Conservation (phyloP, 35 echinoderm and acorn worm genomes). For the Diadema setosum region DNA sequence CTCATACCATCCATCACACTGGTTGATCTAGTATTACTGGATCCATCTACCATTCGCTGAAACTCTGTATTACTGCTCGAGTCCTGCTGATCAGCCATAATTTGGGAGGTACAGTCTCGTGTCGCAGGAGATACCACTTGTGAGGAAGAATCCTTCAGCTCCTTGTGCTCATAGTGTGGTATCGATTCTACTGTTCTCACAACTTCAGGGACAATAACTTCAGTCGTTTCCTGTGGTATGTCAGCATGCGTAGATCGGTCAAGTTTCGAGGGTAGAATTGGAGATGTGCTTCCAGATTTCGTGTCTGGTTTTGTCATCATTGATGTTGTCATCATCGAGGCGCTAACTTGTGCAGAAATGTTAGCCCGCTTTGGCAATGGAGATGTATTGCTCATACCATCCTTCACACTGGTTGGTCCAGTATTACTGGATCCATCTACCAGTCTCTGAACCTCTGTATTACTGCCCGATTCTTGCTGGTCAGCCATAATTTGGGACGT, state of each 20-base stretch:
- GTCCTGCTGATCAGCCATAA: not conserved
- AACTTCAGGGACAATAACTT: not conserved
- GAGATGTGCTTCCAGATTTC: not conserved
- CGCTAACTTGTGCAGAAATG: not conserved
- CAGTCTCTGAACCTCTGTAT: not conserved
- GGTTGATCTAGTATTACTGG: too few species aligned
- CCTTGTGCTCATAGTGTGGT: not conserved
- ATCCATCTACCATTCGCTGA: too few species aligned
- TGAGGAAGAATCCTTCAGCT: not conserved
- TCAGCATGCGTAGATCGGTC: not conserved
- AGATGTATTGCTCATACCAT: not conserved
- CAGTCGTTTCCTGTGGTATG: not conserved
- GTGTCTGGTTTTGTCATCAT: not conserved
- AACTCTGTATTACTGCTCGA: not conserved
- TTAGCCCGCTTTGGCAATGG: not conserved
- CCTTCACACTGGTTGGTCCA: too few species aligned
- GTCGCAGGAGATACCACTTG: too few species aligned
- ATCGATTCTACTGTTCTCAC: not conserved
- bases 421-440: too few species aligned
- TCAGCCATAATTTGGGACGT: not conserved
- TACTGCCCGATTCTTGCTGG: not conserved
- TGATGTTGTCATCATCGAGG: not conserved
- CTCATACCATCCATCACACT: not conserved
- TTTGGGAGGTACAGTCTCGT: too few species aligned
- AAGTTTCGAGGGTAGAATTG: not conserved